phyloP scores from a whole-genome alignment of 2,888 invertebrate species.

The Cryptocephalus primarius region DNA sequence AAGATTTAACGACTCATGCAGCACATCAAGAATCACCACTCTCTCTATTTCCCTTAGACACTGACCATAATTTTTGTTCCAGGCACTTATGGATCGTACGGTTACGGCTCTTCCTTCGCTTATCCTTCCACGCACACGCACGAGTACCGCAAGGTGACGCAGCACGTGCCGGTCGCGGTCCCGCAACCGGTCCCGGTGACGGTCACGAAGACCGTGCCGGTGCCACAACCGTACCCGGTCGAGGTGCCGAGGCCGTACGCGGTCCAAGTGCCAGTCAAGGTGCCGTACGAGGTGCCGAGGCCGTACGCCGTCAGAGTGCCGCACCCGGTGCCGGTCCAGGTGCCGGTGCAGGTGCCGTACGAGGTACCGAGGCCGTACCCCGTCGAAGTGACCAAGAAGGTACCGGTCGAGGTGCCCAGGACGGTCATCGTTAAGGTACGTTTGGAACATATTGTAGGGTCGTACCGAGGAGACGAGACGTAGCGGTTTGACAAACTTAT shows the following conservation, averaged over 20 bases:
- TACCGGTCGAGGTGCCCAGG: conserved; percentile 17
- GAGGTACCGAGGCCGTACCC: conserved; percentile 22
- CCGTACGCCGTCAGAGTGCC: conserved; percentile 6
- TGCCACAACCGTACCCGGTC: conserved; percentile 21
- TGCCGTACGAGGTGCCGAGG: conserved; percentile 9
- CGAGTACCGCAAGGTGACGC: conserved; percentile 7
- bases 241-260: conserved; percentile 11
- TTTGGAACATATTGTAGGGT: background rate
- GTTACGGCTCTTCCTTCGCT: background rate
- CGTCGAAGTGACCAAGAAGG: conserved; percentile 16
- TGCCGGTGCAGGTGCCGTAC: conserved; percentile 9
- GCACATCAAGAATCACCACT: no score
- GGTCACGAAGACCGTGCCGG: conserved; percentile 10
- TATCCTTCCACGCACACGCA: conserved; percentile 2
- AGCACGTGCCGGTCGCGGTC: conserved; percentile 10
- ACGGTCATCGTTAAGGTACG: conserved; percentile 19
- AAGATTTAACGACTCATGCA: no score
- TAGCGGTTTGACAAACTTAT: no score
- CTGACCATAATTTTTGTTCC: background rate
- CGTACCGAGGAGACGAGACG: background rate
- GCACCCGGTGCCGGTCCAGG: conserved; percentile 6
- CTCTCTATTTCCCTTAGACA: background rate
- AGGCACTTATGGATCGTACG: background rate
- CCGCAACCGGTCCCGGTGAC: conserved; percentile 15
- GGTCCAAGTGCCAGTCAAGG: conserved; percentile 17